Conservation (phyloP, 1,140 invertebrate species). For the Tachypleus tridentatus region DNA sequence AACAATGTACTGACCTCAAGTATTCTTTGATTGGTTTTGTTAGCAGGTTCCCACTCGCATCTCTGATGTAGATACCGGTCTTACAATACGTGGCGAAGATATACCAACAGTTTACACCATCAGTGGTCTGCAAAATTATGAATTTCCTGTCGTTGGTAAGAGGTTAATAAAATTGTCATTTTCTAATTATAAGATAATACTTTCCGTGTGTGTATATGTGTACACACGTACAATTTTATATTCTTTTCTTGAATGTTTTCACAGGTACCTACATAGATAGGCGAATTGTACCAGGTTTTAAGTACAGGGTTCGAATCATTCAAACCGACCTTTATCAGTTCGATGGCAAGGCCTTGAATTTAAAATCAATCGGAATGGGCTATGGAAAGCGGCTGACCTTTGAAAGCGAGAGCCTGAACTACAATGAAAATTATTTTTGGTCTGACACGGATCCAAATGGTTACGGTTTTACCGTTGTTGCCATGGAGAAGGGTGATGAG, state of each 20-base stretch:
- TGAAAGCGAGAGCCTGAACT: constrained; percentile 45
- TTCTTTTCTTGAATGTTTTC: neutral
- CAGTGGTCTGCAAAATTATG: constrained; percentile 50
- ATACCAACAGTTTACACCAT: constrained; percentile 37
- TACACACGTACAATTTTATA: constrained; percentile 21
- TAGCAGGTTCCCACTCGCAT: neutral
- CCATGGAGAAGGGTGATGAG: constrained; percentile 49
- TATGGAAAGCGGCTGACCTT: constrained; percentile 65
- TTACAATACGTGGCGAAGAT: constrained; percentile 8
- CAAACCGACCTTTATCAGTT: constrained; percentile 49
- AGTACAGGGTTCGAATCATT: constrained; percentile 52
- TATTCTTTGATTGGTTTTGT: neutral
- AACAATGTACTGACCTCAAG: neutral
- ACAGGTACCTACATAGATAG: constrained; percentile 58
- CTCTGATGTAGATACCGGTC: neutral
- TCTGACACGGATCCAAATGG: constrained; percentile 62
- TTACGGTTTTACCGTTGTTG: constrained; percentile 51
- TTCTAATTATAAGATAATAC: neutral
- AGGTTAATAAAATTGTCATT: constrained; percentile 13
- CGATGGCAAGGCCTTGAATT: constrained; percentile 45
- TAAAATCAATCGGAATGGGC: constrained; percentile 55
- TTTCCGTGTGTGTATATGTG: neutral
- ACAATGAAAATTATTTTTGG: constrained; percentile 56
- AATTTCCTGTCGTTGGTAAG: constrained; percentile 59
- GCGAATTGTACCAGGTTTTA: constrained; percentile 56